Evolutionary conservation across 1,140 invertebrate species (phyloP), one percentile per base, ranked within the genome.

Genomic region (Oreohelix idahoensis): DNA sequence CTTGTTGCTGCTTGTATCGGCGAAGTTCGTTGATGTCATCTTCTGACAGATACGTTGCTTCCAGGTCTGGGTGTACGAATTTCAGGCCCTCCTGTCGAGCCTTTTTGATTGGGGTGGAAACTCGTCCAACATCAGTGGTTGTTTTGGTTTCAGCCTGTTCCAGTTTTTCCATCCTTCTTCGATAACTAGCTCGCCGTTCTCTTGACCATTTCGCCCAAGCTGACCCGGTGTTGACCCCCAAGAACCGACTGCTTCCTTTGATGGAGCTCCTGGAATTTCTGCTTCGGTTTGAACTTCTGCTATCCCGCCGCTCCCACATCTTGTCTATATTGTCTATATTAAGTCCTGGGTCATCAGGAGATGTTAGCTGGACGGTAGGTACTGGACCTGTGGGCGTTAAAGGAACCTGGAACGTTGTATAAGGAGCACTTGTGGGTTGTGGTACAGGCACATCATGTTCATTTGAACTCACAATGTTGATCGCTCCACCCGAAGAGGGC

Each of bases 31-130:
- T 89, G 11, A 90, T 86, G 83, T 91, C 90, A 15, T 89, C 91
- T 49, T 89, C 89, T 15, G 89, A 88, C 23, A 92, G 86, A 78
- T 90, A 89, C 36, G 87, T 87, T 45, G 82, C 85, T 79, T 90
- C 88, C 81, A 91, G 83, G 74, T 92, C 90, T 53, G 90, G 89
- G 76, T 89, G 88, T 29, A 92, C 86, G 83, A 92, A 92, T 84
- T 88, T 89, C 26, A 90, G 83, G 39, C 90, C 87, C 81, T 92
- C 91, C 84, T 91, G 86, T 10, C 91, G 85, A 29, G 91, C 91
- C 83, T 92, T 92, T 81, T 90, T 90, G 8, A 92, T 88, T 13
- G 91, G 91, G 26, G 91, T 92, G 29, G 91, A 89, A 49, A 90
- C 87, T 29, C 91, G 75, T 58, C 86, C 87, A 86, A 81, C 35